phyloP scores from a whole-genome alignment of 2,888 invertebrate species.

The Hyposoter didymator region DNA sequence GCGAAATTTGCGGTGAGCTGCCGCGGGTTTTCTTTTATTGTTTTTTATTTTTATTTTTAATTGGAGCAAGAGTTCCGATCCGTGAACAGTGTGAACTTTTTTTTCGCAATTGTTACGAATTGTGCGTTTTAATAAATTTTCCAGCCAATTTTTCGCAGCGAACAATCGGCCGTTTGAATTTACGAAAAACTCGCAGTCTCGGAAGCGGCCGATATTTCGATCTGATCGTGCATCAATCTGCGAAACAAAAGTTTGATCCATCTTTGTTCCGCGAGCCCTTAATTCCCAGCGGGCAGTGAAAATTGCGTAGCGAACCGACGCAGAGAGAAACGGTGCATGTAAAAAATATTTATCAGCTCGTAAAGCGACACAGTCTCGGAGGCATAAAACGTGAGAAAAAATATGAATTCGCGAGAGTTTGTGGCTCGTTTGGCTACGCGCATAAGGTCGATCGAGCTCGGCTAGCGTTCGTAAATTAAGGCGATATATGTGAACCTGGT shows the following conservation, averaged over 20 bases:
- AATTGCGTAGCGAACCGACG: not conserved
- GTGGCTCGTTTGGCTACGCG: slow-evolving; percentile 20
- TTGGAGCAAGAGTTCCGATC: slow-evolving; percentile 20
- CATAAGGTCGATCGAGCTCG: slow-evolving; percentile 45
- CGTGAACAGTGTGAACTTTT: not conserved
- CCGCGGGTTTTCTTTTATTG: slow-evolving; percentile 1
- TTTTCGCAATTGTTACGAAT: not conserved
- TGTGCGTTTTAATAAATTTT: no score
- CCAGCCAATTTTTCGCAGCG: no score
- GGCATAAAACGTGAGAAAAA: not conserved
- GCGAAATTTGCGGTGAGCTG: slow-evolving; percentile 17
- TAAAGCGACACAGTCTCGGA: not conserved
- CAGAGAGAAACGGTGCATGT: not conserved
- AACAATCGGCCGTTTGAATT: no score
- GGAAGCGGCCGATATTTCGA: no score
- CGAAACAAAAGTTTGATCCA: no score
- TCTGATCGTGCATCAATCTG: no score
- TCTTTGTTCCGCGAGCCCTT: not conserved
- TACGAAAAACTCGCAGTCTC: no score
- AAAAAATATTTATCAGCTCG: not conserved
- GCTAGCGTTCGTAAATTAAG: slow-evolving; percentile 51
- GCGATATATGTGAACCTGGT: slow-evolving; percentile 50
- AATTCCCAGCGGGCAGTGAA: not conserved
- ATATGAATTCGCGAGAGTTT: not conserved
- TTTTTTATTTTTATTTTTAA: not conserved